Base-by-base conservation (phyloP, 2,113 vertebrate genomes). In the Himantopus leucocephalus region DNA sequence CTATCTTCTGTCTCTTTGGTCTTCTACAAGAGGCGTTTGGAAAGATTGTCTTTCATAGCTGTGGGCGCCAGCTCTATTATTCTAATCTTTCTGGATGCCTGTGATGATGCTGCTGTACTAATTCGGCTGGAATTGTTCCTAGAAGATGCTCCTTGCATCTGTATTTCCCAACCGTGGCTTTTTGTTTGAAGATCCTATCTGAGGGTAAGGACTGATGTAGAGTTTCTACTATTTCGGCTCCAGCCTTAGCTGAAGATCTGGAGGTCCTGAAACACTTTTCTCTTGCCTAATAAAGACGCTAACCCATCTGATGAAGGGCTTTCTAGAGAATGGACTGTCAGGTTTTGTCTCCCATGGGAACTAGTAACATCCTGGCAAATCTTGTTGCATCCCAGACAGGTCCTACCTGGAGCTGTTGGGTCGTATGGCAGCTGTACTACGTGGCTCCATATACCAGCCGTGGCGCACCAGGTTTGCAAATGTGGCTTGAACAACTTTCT, bases 401-500 rank as follows among this genome's bases (percentile, higher is more conserved):
- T 58, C 14, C n/a, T 90, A 4, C 41, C 58, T 75, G 53, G 34
- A 76, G 60, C 53, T 64, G 26, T 14, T 43, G 53, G 18, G 35
- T 34, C 0, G 0, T 13, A 8, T 18, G 37, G 68, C 72, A 58
- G 58, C 67, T 77, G 55, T 35, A 6, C 30, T 58, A 2, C 21
- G 0, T 5, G 4, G 63, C 72, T 80, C 35, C 3, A 1, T 8
- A 8, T 14, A 35, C 15, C 71, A 64, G 37, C 11, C 13, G 50
- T 26, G 9, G 62, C 37, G 41, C n/a, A 26, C n/a, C 71, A 76
- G 23, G 14, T 79, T 39, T 88, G 72, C 59, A 73, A 45, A 39
- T 6, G 8, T 0, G 0, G 14, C n/a, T 73, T 77, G 58, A 80
- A 45, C 35, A 48, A 14, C 45, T 14, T 19, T 8, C 8, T 27